Percentiles rank a stretch among this genome's conserved stretches.
Evolutionary conservation across 2,113 vertebrate genomes (phyloP).

Genomic region (Grallaria varia): DNA sequence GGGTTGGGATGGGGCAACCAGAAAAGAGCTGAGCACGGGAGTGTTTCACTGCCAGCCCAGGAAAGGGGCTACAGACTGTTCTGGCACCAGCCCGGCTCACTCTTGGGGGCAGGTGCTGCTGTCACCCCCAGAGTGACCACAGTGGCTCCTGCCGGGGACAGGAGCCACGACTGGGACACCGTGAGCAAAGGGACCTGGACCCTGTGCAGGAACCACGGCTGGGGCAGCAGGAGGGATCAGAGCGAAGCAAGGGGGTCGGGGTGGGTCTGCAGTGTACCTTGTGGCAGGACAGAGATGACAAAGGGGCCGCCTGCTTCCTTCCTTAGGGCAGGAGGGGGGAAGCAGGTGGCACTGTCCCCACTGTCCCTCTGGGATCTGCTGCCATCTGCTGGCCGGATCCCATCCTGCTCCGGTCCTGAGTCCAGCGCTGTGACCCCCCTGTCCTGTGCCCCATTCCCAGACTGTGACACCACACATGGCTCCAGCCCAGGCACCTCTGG

Average conservation of each 20-base stretch:
- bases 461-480: neutral
- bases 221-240: neutral
- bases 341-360: neutral
- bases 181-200: rapidly evolving
- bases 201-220: rapidly evolving
- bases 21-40: rapidly evolving
- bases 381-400: conserved; percentile 48
- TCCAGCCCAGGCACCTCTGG: neutral
- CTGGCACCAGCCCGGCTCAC: neutral
- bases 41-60: neutral
- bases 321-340: rapidly evolving
- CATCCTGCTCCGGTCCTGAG: neutral
- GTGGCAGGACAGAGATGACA: neutral
- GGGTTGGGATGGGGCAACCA: neutral
- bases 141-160: neutral
- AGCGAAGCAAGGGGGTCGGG: neutral
- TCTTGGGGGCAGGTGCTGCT: neutral
- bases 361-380: conserved; percentile 27
- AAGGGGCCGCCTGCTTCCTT: neutral
- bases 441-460: neutral
- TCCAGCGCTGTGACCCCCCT: rapidly evolving
- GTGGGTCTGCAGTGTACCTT: neutral
- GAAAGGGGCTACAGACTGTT: neutral
- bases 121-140: neutral
- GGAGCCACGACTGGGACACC: rapidly evolving